Conservation (phyloP, 53 echinoderm and acorn worm species). For the Luidia sarsii region DNA sequence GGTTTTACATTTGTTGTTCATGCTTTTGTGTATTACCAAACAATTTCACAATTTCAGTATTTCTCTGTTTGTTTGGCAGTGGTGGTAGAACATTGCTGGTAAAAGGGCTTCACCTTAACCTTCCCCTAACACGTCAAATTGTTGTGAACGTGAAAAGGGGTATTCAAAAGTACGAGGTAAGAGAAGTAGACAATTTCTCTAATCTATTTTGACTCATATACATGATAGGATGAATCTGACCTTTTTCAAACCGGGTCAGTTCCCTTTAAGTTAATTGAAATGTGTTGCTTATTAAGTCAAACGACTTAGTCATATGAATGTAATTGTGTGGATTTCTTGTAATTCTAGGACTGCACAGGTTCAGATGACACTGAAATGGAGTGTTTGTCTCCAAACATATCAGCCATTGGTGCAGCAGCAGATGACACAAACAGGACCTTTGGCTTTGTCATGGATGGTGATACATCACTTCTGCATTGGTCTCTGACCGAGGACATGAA, state of each 20-base stretch:
- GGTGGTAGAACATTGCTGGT: constrained; percentile 9
- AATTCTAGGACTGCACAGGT: too few species aligned
- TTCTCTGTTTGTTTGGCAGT: not conserved
- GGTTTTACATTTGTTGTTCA: not conserved
- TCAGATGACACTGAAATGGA: too few species aligned
- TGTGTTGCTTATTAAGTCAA: not conserved
- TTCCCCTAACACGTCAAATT: not conserved
- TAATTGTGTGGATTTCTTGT: too few species aligned
- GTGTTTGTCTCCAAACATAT: constrained; percentile 28
- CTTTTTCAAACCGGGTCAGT: too few species aligned
- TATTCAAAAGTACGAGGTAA: not conserved
- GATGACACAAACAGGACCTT: constrained; percentile 16
- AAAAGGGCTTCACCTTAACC: not conserved
- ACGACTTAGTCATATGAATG: too few species aligned
- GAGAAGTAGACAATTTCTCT: too few species aligned
- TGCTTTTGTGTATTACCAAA: too few species aligned
- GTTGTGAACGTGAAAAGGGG: not conserved
- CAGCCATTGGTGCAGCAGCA: not conserved
- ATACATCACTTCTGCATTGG: constrained; percentile 2
- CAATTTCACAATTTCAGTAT: too few species aligned
- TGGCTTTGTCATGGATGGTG: constrained; percentile 58
- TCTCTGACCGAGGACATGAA: not conserved
- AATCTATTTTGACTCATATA: too few species aligned
- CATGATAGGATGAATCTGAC: too few species aligned
- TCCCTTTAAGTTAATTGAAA: not conserved